Evolutionary conservation across 2,797 vertebrate species (phyloP).

Genomic region (Betta splendens): DNA sequence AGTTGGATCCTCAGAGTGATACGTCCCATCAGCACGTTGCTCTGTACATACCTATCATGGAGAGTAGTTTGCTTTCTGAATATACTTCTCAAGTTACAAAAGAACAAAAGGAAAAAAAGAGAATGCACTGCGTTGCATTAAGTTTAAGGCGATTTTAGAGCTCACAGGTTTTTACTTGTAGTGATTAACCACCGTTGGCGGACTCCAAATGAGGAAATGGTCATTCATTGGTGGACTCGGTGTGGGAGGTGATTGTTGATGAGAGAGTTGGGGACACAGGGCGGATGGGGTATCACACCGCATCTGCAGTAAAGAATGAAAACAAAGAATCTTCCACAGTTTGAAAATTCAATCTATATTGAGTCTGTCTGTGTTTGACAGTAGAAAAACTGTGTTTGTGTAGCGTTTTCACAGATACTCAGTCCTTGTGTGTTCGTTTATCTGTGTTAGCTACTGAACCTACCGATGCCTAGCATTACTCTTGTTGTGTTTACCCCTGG

Average conservation of each 20-base stretch:
- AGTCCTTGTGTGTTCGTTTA: constrained; percentile 47
- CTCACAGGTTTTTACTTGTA: constrained; percentile 88
- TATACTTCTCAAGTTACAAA: constrained; percentile 96
- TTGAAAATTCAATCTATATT: constrained; percentile 47
- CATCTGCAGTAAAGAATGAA: constrained; percentile 54
- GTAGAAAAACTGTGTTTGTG: constrained; percentile 50
- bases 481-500: constrained; percentile 66
- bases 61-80: constrained; percentile 93
- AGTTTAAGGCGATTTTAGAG: constrained; percentile 99
- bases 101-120: constrained; percentile 41
- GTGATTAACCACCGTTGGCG: constrained; percentile 75
- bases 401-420: constrained; percentile 54
- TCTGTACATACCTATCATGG: constrained; percentile 94
- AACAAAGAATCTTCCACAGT: constrained; percentile 59
- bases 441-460: constrained; percentile 66
- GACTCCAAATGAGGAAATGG: constrained; percentile 61
- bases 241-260: constrained; percentile 44
- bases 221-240: constrained; percentile 68
- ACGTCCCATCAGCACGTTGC: constrained; percentile 88
- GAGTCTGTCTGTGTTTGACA: constrained; percentile 48
- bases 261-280: constrained; percentile 31
- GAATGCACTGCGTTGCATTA: constrained; percentile 91
- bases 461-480: constrained; percentile 49
- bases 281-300: constrained; percentile 33
- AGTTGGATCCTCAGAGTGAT: constrained; percentile 89